phyloP scores from a whole-genome alignment of 2,797 vertebrate species.

The Mormyrops boulengeri region DNA sequence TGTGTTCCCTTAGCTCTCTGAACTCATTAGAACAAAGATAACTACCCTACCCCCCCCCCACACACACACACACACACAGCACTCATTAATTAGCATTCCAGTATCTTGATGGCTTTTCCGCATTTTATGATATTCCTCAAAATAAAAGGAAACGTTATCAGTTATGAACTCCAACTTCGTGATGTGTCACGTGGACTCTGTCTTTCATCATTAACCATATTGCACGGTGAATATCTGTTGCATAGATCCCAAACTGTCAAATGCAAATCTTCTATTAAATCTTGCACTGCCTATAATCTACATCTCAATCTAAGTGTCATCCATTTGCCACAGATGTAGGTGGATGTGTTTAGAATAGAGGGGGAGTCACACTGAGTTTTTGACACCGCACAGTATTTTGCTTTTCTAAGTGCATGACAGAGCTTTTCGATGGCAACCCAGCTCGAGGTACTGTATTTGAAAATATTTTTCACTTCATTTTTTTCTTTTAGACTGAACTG shows the following conservation, averaged over 20 bases:
- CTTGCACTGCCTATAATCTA: slow-evolving; percentile 40
- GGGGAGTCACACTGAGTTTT: slow-evolving; percentile 24
- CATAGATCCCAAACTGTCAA: slow-evolving; percentile 56
- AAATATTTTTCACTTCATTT: slow-evolving; percentile 13
- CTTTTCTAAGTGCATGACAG: slow-evolving; percentile 36
- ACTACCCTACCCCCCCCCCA: background rate
- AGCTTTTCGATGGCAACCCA: slow-evolving; percentile 48
- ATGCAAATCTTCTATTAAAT: slow-evolving; percentile 53
- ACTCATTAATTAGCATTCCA: slow-evolving; percentile 67
- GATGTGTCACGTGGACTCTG: slow-evolving; percentile 55
- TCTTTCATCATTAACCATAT: slow-evolving; percentile 58
- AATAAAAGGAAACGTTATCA: slow-evolving; percentile 63
- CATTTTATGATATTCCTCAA: slow-evolving; percentile 65
- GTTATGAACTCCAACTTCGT: slow-evolving; percentile 51
- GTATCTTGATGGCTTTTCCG: slow-evolving; percentile 66
- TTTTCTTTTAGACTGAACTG: slow-evolving; percentile 37
- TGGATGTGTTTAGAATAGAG: background rate
- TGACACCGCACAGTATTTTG: slow-evolving; percentile 40
- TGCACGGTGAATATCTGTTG: slow-evolving; percentile 49
- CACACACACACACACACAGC: slow-evolving; percentile 13
- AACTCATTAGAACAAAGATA: slow-evolving; percentile 34
- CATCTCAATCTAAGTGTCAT: slow-evolving; percentile 51
- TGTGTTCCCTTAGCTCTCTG: background rate
- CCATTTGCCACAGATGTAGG: slow-evolving; percentile 43
- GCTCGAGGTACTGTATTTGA: slow-evolving; percentile 45